phyloP scores from a whole-genome alignment of 2,888 invertebrate genomes.

The Alloplasta piceator region DNA sequence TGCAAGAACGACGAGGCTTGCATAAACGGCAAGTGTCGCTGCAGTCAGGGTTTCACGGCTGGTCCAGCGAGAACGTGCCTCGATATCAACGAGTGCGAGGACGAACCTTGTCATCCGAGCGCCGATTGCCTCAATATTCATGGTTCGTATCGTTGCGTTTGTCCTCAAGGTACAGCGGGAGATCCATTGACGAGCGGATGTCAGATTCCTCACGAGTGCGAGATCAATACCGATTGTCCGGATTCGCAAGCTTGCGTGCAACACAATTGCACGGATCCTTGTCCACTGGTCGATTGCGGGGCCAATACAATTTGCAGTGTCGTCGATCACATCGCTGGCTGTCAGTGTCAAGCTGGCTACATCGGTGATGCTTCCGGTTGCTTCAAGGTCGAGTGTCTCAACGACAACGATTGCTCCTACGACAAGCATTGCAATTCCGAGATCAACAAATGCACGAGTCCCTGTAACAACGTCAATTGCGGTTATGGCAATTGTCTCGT shows the following conservation, averaged over 20 bases:
- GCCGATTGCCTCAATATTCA: conserved; percentile 91
- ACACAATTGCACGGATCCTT: conserved; percentile 93
- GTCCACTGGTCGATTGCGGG: conserved; percentile 89
- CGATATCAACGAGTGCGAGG: conserved; percentile 93
- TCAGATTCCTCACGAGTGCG: conserved; percentile 90
- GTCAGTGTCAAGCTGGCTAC: conserved; percentile 91
- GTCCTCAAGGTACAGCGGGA: conserved; percentile 92
- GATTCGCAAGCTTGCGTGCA: conserved; percentile 90
- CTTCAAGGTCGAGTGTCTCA: conserved; percentile 94
- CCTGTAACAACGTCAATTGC: conserved; percentile 91
- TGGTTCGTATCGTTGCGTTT: conserved; percentile 92
- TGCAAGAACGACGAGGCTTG: conserved; percentile 93
- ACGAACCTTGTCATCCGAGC: conserved; percentile 90
- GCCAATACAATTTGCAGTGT: conserved; percentile 90
- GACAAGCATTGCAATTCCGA: conserved; percentile 91
- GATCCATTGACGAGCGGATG: conserved; percentile 87
- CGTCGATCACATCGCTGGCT: conserved; percentile 89
- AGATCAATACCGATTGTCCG: conserved; percentile 89
- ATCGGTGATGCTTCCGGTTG: conserved; percentile 95
- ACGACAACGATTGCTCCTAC: conserved; percentile 89
- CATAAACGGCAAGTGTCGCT: conserved; percentile 89
- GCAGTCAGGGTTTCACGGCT: conserved; percentile 90
- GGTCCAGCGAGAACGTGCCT: conserved; percentile 89
- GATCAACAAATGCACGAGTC: conserved; percentile 92
- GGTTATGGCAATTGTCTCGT: conserved; percentile 92